Conservation (phyloP, 2,888 invertebrate species). For the Tachystola acroxantha region DNA sequence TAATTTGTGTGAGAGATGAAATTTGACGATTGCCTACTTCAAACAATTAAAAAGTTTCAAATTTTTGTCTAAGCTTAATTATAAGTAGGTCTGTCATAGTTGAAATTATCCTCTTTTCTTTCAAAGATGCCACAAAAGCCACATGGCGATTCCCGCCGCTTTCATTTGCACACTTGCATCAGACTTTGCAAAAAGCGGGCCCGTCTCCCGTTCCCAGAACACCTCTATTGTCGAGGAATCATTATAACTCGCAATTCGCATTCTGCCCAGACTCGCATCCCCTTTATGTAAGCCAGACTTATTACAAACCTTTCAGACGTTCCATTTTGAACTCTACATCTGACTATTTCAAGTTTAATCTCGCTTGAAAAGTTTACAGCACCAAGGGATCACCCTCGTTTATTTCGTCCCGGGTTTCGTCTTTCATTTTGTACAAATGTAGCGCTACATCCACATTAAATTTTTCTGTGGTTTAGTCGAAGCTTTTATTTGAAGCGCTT, state of each 20-base stretch:
- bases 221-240: slow-evolving; percentile 61
- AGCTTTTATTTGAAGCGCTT: slow-evolving; percentile 36
- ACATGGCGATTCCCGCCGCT: slow-evolving; percentile 47
- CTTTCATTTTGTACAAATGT: slow-evolving; percentile 33
- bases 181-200: slow-evolving; percentile 55
- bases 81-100: no score
- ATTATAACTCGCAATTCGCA: slow-evolving; percentile 62
- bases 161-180: slow-evolving; percentile 60
- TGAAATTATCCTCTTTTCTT: no score
- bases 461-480: slow-evolving; percentile 16
- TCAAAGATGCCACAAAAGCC: slow-evolving; percentile 23
- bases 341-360: slow-evolving; percentile 11
- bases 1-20: no score
- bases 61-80: no score
- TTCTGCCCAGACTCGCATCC: slow-evolving; percentile 59
- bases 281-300: slow-evolving; percentile 68
- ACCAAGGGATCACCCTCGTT: slow-evolving; percentile 63
- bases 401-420: slow-evolving; percentile 58
- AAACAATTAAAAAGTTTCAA: no score
- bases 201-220: slow-evolving; percentile 55
- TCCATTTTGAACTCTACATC: slow-evolving; percentile 19
- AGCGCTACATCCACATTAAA: slow-evolving; percentile 41
- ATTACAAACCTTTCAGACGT: slow-evolving; percentile 35
- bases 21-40: no score
- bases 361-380: slow-evolving; percentile 26